These are phyloP conservation scores for Geotrypetes seraphini DNA, from an alignment of 2,797 vertebrate species.

Conservation along the genomic window DNA sequence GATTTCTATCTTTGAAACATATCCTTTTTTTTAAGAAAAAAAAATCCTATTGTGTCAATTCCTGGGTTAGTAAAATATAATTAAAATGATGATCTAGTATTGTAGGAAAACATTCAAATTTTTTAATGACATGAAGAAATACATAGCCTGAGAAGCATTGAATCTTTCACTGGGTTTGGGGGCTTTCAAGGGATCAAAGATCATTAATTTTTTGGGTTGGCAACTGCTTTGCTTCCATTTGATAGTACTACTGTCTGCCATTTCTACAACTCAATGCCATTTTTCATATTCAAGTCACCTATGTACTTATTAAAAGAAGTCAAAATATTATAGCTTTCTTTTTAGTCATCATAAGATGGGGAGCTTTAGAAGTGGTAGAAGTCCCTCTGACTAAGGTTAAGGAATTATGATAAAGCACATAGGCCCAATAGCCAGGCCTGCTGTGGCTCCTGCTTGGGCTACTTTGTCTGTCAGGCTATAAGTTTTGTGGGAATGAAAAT, in stretches of 20 bases:
- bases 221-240: slow-evolving; percentile 36
- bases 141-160: too few species aligned
- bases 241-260: slow-evolving; percentile 20
- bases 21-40: too few species aligned
- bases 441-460: slow-evolving; percentile 15
- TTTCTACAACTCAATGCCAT: slow-evolving; percentile 16
- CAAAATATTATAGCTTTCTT: slow-evolving; percentile 42
- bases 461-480: slow-evolving; percentile 27
- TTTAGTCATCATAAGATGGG: slow-evolving; percentile 23
- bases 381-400: slow-evolving; percentile 21
- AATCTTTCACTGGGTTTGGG: too few species aligned
- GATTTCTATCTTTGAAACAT: too few species aligned
- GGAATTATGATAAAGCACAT: slow-evolving; percentile 23
- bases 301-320: slow-evolving; percentile 39
- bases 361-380: slow-evolving; percentile 15
- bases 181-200: neutral
- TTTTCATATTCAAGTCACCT: slow-evolving; percentile 45
- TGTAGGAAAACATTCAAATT: too few species aligned
- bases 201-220: neutral
- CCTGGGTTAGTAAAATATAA: too few species aligned
- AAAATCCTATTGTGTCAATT: too few species aligned
- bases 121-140: too few species aligned
- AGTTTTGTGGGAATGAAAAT: slow-evolving; percentile 62
- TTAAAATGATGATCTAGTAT: too few species aligned
- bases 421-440: slow-evolving; percentile 28